Base-by-base conservation (phyloP, 2,888 invertebrate genomes). In the Cetonia aurata region DNA sequence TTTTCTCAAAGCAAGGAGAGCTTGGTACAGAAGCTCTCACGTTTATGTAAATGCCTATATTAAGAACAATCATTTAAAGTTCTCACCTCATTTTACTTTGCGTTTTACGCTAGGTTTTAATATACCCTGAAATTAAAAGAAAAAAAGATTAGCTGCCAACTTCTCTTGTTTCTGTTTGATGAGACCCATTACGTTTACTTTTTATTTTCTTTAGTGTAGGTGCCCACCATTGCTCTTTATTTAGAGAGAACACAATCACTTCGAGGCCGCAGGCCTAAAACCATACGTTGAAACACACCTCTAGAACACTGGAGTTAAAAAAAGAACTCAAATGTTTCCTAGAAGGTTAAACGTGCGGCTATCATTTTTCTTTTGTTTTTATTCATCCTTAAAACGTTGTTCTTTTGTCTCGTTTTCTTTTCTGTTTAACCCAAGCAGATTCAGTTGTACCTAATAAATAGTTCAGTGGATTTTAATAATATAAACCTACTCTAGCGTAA, bases 271-370 rank as follows among this genome's bases (percentile, higher is more conserved):
- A 37, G 66, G 70, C 70, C 25, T 15, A 25, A 59, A 69, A 59
- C 67, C 55, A 59, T 56, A 57, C 57, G 56, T 74, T 73, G 72
- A 71, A 75, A 76, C 76, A 75, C 74, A 73, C 74, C 73, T 74
- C 74, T 67, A 73, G 71, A 72, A 72, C 70, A 73, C 71, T 69
- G 73, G 73, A 73, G 73, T 70, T 68, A 69, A 73, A 74, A 75
- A 75, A 76, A 74, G 71, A 73, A 67, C 72, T 73, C 72, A 75
- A 76, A 76, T 70, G 71, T 75, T 76, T 76, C 76, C 74, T 74
- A 74, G 76, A 76, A 76, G 76, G 75, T 69, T 69, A 69, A 69
- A 69, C 69, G 69, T 60, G 69, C 50, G 69, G 69, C 65, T 65
- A 70, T 70, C 57, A 66, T 57, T 66, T 70, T 60, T 70, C 44